Percentiles rank a stretch among this genome's conserved stretches.
Conservation (phyloP, 1,140 invertebrate species). For the Trissolcus basalis region DNA sequence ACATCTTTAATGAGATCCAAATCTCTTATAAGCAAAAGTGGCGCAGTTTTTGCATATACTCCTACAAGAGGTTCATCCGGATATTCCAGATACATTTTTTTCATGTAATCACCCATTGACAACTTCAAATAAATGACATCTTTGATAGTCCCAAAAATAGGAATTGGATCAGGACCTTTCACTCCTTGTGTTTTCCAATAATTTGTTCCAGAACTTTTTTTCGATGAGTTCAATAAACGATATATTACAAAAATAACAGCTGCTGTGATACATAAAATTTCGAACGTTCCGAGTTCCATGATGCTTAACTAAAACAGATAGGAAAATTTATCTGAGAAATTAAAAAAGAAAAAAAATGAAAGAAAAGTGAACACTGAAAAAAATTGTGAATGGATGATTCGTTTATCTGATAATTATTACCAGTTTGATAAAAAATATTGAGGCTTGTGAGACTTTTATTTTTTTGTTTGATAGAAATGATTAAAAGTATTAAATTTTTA, state of each 20-base stretch:
- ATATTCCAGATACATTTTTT: constrained; percentile 55
- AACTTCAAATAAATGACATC: constrained; percentile 37
- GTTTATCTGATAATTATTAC: too few species aligned
- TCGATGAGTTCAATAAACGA: constrained; percentile 2
- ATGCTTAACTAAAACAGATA: constrained; percentile 10
- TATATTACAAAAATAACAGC: constrained; percentile 8
- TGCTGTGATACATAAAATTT: constrained; percentile 8
- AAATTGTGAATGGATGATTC: too few species aligned
- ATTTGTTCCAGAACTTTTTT: too few species aligned
- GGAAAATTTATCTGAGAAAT: neutral
- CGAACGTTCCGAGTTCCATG: constrained; percentile 19
- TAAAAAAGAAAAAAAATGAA: too few species aligned
- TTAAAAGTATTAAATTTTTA: too few species aligned
- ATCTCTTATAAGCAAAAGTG: constrained; percentile 54
- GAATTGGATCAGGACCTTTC: constrained; percentile 53
- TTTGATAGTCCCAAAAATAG: constrained; percentile 61
- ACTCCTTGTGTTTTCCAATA: constrained; percentile 35
- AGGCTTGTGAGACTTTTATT: too few species aligned
- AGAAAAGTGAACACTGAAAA: too few species aligned
- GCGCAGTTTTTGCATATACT: constrained; percentile 28
- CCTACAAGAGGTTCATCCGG: constrained; percentile 58
- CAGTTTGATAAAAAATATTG: too few species aligned
- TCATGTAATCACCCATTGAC: constrained; percentile 42
- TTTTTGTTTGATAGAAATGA: too few species aligned
- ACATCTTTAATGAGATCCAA: constrained; percentile 57